A percentile compares a stretch with the other conserved stretches of the same genome.
Conservation (phyloP, 2,888 invertebrate genomes). For the Diogma glabrata region DNA sequence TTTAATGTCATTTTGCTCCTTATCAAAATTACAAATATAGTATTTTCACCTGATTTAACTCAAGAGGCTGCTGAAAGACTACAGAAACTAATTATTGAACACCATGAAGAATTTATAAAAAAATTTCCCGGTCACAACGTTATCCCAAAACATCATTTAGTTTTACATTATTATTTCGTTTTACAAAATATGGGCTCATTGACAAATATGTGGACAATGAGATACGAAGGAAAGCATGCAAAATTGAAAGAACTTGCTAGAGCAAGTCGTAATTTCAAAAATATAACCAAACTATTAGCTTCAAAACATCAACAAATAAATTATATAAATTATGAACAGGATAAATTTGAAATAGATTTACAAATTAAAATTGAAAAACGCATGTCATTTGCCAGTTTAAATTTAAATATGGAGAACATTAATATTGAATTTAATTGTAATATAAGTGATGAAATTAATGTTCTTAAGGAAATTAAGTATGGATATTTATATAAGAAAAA, state of each 20-base stretch:
- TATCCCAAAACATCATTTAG: not conserved
- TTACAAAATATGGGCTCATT: not conserved
- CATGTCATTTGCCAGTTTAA: not conserved
- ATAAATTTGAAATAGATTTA: not conserved
- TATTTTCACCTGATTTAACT: not conserved
- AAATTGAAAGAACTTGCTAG: not conserved
- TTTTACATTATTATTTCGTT: not conserved
- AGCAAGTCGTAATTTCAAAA: not conserved
- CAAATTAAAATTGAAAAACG: not conserved
- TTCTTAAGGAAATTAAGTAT: not conserved
- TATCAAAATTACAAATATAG: not conserved
- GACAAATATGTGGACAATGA: slow-evolving; percentile 1
- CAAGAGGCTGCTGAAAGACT: not conserved
- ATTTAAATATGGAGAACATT: not conserved
- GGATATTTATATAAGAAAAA: slow-evolving; percentile 1
- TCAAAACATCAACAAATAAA: not conserved
- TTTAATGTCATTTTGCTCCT: not conserved
- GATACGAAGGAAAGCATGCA: not conserved
- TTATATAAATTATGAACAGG: not conserved
- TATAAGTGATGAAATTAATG: not conserved
- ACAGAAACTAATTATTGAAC: not conserved
- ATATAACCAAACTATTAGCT: not conserved
- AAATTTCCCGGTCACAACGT: not conserved
- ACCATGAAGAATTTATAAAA: not conserved
- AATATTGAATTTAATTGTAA: not conserved